Evolutionary conservation across 2,888 invertebrate species (phyloP).

Genomic region (Perdita meconis): DNA sequence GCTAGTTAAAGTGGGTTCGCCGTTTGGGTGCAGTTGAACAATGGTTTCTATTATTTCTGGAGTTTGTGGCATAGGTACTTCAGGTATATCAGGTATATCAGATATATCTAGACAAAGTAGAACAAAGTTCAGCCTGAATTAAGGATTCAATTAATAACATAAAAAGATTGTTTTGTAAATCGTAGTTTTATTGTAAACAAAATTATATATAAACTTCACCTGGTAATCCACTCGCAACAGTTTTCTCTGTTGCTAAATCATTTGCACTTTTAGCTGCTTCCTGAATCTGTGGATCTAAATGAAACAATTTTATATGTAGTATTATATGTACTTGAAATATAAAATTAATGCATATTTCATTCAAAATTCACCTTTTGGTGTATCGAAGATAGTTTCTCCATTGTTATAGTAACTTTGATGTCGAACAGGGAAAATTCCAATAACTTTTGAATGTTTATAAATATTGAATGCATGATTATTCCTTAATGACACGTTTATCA

Average conservation of each 20-base stretch:
- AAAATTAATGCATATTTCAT: too few species aligned
- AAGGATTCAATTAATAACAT: too few species aligned
- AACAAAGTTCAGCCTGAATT: too few species aligned
- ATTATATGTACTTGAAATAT: not conserved
- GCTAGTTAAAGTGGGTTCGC: constrained; percentile 92
- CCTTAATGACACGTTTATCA: constrained; percentile 17
- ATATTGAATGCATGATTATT: constrained; percentile 10
- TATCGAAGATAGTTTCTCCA: constrained; percentile 54
- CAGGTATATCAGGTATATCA: too few species aligned
- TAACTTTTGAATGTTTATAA: constrained; percentile 33
- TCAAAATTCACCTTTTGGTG: too few species aligned
- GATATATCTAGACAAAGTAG: constrained; percentile 65
- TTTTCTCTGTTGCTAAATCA: not conserved
- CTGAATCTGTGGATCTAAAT: not conserved
- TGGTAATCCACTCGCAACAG: constrained; percentile 46
- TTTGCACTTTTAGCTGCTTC: not conserved
- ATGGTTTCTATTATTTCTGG: constrained; percentile 58
- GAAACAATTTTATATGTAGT: not conserved
- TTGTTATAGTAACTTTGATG: too few species aligned
- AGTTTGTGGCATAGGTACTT: constrained; percentile 74
- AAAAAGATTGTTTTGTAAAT: too few species aligned
- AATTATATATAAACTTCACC: constrained; percentile 44
- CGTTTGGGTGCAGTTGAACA: constrained; percentile 77
- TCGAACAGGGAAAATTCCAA: constrained; percentile 67
- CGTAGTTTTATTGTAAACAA: not conserved